Conservation (phyloP, 2,888 invertebrate genomes). For the Thymelicus lineola region DNA sequence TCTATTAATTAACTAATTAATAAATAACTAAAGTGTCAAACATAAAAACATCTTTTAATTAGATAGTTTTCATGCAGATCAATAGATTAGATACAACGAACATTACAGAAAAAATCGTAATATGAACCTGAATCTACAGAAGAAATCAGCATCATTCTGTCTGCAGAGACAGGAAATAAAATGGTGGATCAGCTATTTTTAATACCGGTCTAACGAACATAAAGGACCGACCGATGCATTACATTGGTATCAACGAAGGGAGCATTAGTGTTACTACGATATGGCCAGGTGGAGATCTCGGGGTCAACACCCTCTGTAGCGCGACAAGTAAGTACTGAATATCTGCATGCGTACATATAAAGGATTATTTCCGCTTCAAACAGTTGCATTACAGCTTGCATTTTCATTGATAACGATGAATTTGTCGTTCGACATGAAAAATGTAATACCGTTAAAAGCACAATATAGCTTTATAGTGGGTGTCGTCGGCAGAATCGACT, state of each 20-base stretch:
- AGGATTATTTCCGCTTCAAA: conserved; percentile 25
- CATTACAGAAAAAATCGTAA: neutral
- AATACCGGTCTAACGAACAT: conserved; percentile 56
- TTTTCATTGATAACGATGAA: conserved; percentile 79
- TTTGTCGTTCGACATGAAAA: conserved; percentile 46
- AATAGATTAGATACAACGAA: neutral
- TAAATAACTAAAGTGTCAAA: neutral
- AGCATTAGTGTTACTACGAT: conserved; percentile 37
- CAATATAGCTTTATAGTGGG: conserved; percentile 66
- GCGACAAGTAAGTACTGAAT: conserved; percentile 55
- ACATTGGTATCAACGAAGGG: conserved; percentile 40
- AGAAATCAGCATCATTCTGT: conserved; percentile 48
- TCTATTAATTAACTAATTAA: neutral
- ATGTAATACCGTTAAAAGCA: conserved; percentile 58
- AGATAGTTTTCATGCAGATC: neutral
- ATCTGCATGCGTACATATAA: neutral
- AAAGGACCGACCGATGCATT: conserved; percentile 44
- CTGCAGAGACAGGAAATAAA: conserved; percentile 59
- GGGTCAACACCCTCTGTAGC: conserved; percentile 62
- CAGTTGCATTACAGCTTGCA: conserved; percentile 44
- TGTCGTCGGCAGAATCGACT: conserved; percentile 67
- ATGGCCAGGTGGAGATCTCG: conserved; percentile 56
- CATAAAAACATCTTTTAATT: neutral
- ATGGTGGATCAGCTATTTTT: conserved; percentile 56
- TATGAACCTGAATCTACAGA: neutral